phyloP scores from a whole-genome alignment of 2,113 vertebrate genomes.

The Larimichthys crocea region DNA sequence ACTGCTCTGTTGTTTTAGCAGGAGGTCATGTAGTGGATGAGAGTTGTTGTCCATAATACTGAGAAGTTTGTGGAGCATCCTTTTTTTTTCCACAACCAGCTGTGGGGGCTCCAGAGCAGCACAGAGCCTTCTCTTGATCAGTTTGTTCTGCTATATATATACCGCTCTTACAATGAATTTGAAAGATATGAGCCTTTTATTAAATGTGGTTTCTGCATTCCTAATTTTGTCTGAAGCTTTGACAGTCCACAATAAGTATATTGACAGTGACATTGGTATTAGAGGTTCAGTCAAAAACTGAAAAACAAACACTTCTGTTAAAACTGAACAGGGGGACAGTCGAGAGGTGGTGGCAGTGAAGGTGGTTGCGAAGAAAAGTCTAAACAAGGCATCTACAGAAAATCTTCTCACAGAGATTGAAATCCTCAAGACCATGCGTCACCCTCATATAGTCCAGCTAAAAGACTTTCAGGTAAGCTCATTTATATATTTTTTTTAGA shows the following conservation, averaged over 20 bases:
- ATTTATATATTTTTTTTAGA: background rate
- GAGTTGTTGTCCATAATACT: too few species aligned
- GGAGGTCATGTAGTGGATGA: too few species aligned
- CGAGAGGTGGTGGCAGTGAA: slow-evolving; percentile 96
- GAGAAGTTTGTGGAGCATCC: too few species aligned
- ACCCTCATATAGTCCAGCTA: slow-evolving; percentile 95
- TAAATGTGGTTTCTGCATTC: background rate
- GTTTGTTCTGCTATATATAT: too few species aligned
- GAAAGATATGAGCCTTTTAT: background rate
- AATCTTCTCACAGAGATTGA: slow-evolving; percentile 97
- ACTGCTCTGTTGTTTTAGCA: too few species aligned
- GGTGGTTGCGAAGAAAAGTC: slow-evolving; percentile 93
- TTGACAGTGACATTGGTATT: background rate
- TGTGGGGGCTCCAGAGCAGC: too few species aligned
- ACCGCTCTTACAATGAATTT: background rate
- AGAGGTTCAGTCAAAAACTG: background rate
- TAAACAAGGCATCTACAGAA: slow-evolving; percentile 93
- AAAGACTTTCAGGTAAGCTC: slow-evolving; percentile 95
- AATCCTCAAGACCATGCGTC: slow-evolving; percentile 93
- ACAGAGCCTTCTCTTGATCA: too few species aligned
- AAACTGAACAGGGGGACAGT: slow-evolving; percentile 84
- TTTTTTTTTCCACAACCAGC: too few species aligned
- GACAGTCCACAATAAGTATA: background rate
- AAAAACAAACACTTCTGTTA: too few species aligned
- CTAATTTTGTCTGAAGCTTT: background rate